These are phyloP conservation scores for Stomorhina lunata DNA, from an alignment of 2,888 invertebrate genomes.

Conservation along the genomic window DNA sequence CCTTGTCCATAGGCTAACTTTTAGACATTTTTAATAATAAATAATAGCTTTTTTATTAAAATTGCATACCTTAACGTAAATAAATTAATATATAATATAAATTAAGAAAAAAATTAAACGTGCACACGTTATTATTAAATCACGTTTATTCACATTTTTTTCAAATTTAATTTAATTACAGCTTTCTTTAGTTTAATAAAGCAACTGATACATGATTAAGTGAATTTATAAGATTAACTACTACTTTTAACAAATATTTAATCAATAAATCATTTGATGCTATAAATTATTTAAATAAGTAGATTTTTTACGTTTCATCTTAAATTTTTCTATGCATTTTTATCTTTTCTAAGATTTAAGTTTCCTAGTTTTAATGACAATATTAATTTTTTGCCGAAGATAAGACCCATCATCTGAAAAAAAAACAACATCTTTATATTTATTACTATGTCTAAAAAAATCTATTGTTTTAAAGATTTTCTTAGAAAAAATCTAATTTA, in stretches of 20 bases:
- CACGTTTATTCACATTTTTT: conserved; percentile 42
- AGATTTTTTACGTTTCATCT: neutral
- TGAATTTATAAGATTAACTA: conserved; percentile 14
- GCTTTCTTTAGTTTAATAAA: neutral
- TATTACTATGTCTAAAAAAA: neutral
- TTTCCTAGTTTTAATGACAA: conserved; percentile 34
- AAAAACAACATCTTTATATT: neutral
- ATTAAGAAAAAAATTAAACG: conserved; percentile 4
- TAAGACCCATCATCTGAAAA: neutral
- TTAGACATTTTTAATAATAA: neutral
- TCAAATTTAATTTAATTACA: conserved; percentile 46
- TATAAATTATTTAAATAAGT: conserved; percentile 28
- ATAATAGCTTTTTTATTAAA: neutral
- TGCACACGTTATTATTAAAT: conserved; percentile 40
- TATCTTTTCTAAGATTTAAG: neutral
- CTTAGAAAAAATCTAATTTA: neutral
- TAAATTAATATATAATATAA: neutral
- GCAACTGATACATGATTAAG: neutral
- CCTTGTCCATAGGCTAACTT: neutral
- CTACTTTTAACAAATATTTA: conserved; percentile 13
- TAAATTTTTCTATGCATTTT: neutral
- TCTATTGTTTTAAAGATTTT: neutral
- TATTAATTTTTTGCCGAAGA: neutral
- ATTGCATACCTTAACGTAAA: too few relatives aligned
- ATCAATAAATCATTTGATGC: conserved; percentile 27